Base-by-base conservation (phyloP, 2,113 vertebrate species). In the Haemorhous mexicanus region DNA sequence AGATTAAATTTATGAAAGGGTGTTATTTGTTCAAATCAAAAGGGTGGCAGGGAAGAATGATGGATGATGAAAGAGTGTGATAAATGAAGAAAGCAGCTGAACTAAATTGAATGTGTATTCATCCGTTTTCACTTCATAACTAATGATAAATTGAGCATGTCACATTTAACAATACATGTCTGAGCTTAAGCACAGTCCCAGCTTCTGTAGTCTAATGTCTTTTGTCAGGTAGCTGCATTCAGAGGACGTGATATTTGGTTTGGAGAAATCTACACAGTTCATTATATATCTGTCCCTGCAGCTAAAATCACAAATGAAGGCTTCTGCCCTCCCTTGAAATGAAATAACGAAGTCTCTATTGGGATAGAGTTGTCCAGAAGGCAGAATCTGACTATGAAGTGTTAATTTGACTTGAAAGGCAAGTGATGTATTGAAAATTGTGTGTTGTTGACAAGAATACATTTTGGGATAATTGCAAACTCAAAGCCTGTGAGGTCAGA, bases 71-170 rank as follows among this genome's bases (percentile, higher is more conserved):
- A 98, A 97, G 97, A 95, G 94, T 94, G 96, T 99, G 99, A 99
- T 99, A 98, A 99, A 99, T 99, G 99, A 98, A 99, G 98, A 99
- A 99, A 98, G 98, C 99, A 98, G 98, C 98, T 97, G 98, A 99
- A 99, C 99, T 99, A 99, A 99, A 99, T 99, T 99, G 99, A 99
- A 99, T 99, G 99, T 99, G 99, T 99, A 99, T 99, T 99, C 99
- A 99, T 99, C 99, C 99, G 98, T 99, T 99, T 98, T 98, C 98
- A 97, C 98, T 98, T 99, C 98, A 99, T 99, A 99, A 99, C 98
- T 99, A 99, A 99, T 99, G 99, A 99, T 99, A 99, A 99, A 99
- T 99, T 99, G 99, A 99, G 99, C 99, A 98, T 99, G 99, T 99
- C 99, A 98, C 98, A 97, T 98, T 98, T 97, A 99, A 99, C 99